Evolutionary conservation across 2,888 invertebrate genomes (phyloP).

Genomic region (Rapana venosa): DNA sequence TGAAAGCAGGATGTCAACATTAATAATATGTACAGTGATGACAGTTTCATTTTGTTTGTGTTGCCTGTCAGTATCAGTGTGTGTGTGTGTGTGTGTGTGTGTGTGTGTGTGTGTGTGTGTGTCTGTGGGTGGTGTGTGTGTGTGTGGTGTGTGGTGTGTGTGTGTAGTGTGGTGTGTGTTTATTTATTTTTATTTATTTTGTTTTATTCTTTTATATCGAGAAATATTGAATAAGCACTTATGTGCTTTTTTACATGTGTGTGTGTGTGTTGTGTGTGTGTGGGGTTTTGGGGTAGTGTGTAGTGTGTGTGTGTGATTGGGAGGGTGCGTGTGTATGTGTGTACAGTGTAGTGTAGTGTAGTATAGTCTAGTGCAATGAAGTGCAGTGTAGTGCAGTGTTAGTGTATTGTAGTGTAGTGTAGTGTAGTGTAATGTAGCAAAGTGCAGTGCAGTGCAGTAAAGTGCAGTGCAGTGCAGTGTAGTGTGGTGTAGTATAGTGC

Average conservation of each 20-base stretch:
- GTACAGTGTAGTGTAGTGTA: neutral
- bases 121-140: neutral
- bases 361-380: too few species aligned
- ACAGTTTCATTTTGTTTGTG: neutral
- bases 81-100: slow-evolving; percentile 7
- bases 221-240: neutral
- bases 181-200: neutral
- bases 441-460: too few species aligned
- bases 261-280: neutral
- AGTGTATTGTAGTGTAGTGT: too few species aligned
- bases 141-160: neutral
- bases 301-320: neutral
- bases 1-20: neutral
- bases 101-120: neutral
- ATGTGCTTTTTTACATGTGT: too few species aligned
- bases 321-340: slow-evolving; percentile 13
- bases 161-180: neutral
- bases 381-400: too few species aligned
- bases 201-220: neutral
- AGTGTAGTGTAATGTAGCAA: too few species aligned
- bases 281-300: neutral
- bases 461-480: too few species aligned
- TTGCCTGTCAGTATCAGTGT: neutral
- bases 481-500: too few species aligned
- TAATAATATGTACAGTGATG: too few species aligned